phyloP scores from a whole-genome alignment of 1,140 invertebrate genomes.

The Caenorhabditis remanei region DNA sequence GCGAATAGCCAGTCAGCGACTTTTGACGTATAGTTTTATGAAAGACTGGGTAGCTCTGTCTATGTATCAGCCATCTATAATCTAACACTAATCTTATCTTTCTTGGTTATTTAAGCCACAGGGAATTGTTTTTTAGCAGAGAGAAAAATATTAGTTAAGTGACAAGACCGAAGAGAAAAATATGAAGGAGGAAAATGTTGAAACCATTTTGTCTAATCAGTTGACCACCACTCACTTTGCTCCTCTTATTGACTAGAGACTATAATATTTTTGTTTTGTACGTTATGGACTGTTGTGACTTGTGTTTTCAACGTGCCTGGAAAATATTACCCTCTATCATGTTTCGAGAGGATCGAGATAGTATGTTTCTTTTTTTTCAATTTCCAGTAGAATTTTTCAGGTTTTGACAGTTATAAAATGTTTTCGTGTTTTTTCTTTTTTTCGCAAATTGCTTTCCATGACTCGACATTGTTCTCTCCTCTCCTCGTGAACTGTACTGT shows the following conservation, averaged over 20 bases:
- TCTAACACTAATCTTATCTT: conserved; percentile 25
- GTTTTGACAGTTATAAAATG: too few relatives aligned
- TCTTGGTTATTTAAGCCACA: neutral
- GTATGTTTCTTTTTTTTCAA: neutral
- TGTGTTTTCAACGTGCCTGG: neutral
- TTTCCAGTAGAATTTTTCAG: neutral
- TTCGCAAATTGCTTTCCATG: neutral
- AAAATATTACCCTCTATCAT: too few relatives aligned
- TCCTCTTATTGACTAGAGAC: conserved; percentile 1
- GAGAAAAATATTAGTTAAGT: neutral
- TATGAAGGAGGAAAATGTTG: neutral
- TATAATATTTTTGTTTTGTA: conserved; percentile 25
- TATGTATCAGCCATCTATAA: neutral
- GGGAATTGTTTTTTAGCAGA: neutral
- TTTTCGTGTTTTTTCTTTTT: neutral
- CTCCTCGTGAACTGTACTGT: neutral
- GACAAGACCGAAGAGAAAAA: neutral
- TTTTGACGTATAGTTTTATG: conserved; percentile 2
- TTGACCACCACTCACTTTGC: neutral
- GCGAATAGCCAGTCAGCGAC: conserved; percentile 24
- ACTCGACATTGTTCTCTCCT: too few relatives aligned
- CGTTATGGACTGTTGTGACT: neutral
- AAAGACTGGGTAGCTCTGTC: neutral
- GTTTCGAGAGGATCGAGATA: too few relatives aligned
- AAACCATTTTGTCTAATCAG: neutral